These are phyloP conservation scores for Larimichthys polyactis DNA, from an alignment of 2,113 vertebrate species.

Conservation along the genomic window DNA sequence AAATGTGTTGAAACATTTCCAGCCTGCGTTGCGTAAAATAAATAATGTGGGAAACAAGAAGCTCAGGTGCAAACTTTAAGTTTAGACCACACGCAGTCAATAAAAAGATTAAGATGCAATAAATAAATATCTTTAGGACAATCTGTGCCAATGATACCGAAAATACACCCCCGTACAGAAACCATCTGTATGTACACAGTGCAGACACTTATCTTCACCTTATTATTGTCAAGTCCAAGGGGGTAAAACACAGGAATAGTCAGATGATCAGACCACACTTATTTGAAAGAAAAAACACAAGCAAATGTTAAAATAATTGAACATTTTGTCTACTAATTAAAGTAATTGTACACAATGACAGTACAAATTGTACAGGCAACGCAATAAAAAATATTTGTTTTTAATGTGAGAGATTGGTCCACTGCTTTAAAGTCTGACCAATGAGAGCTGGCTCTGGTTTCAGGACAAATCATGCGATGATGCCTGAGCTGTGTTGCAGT, in stretches of 20 bases:
- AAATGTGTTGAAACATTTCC: constrained; percentile 25
- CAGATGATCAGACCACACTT: not conserved
- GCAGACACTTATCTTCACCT: no score
- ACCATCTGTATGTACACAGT: no score
- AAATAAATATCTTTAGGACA: not conserved
- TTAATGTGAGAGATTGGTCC: not conserved
- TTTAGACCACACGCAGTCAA: not conserved
- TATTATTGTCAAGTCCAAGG: not conserved
- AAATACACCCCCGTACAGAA: not conserved
- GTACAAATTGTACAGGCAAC: not conserved
- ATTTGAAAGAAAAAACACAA: not conserved
- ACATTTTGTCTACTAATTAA: not conserved
- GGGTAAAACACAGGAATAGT: not conserved
- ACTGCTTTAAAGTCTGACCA: not conserved
- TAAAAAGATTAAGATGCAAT: not conserved
- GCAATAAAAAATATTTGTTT: not conserved
- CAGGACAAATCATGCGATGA: not conserved
- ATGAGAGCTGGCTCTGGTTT: not conserved
- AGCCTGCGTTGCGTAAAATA: not conserved
- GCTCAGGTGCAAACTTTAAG: not conserved
- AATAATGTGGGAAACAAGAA: constrained; percentile 5
- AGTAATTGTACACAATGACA: not conserved
- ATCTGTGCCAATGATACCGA: no score
- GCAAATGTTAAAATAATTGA: not conserved
- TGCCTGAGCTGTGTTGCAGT: not conserved